Percentiles rank a stretch among this genome's conserved stretches.
Evolutionary conservation across 2,113 vertebrate genomes (phyloP).

Genomic region (Choloepus hoffmanni): DNA sequence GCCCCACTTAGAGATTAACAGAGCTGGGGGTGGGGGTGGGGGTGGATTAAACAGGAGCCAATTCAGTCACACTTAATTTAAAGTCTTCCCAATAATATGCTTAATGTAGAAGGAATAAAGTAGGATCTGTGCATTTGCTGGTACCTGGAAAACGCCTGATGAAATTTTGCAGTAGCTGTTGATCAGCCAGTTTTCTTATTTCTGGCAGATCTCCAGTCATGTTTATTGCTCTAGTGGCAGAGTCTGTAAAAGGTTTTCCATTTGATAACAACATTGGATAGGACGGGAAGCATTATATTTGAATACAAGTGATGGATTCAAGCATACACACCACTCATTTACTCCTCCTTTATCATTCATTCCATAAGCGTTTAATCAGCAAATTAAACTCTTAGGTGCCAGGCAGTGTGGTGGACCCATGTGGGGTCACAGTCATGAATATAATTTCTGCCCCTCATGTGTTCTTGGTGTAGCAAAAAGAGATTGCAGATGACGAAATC

Average conservation of each 20-base stretch:
- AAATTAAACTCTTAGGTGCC: not conserved
- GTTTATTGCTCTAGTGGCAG: not conserved
- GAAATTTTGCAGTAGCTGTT: not conserved
- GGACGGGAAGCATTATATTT: not conserved
- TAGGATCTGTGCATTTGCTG: conserved; percentile 15
- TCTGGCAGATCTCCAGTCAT: conserved; percentile 40
- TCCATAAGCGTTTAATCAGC: conserved; percentile 52
- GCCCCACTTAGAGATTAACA: conserved; percentile 17
- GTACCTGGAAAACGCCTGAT: conserved; percentile 46
- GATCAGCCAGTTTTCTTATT: conserved; percentile 14
- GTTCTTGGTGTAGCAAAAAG: not conserved
- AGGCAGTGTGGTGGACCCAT: not conserved
- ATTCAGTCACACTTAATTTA: conserved; percentile 76
- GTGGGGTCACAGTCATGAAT: not conserved
- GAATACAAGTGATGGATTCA: conserved; percentile 50
- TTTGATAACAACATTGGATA: not conserved
- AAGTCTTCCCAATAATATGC: conserved; percentile 65
- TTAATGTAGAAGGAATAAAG: conserved; percentile 74
- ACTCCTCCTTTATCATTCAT: not conserved
- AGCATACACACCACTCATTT: not conserved
- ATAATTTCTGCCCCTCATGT: not conserved
- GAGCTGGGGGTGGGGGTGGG: not conserved
- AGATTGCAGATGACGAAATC: not conserved
- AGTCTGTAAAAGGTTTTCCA: conserved; percentile 40
- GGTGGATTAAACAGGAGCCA: conserved; percentile 57